Conservation (phyloP, 2,113 vertebrate genomes). For the Pelecanoides urinatrix region DNA sequence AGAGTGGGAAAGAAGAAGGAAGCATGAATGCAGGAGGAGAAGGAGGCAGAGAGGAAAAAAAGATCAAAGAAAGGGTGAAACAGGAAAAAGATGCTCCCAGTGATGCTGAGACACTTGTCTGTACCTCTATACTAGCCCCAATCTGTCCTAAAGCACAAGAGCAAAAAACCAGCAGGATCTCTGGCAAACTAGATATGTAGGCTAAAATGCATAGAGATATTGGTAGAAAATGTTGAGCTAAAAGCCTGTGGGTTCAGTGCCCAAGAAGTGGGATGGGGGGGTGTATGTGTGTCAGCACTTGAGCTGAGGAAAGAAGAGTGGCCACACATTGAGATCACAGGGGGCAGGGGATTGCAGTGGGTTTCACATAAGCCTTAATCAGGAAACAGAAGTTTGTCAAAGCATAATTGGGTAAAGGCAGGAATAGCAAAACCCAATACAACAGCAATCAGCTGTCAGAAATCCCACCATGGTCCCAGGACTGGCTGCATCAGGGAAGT, state of each 20-base stretch:
- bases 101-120: neutral
- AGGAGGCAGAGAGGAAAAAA: conserved; percentile 4
- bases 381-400: neutral
- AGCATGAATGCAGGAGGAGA: conserved; percentile 23
- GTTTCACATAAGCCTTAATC: neutral
- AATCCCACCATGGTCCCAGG: neutral
- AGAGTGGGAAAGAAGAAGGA: conserved; percentile 27
- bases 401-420: neutral
- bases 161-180: neutral
- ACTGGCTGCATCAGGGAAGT: neutral
- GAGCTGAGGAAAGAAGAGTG: neutral
- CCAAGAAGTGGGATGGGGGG: neutral
- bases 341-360: neutral
- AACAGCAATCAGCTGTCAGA: neutral
- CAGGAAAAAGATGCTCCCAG: neutral
- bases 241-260: neutral
- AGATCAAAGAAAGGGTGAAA: conserved; percentile 26
- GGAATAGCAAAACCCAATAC: neutral
- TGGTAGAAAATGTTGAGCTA: neutral
- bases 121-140: neutral
- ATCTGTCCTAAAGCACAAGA: neutral
- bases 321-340: neutral
- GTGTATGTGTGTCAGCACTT: neutral
- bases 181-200: neutral
- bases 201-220: neutral